These are phyloP conservation scores for Ectemnius continuus DNA, from an alignment of 2,888 invertebrate genomes.

Conservation along the genomic window DNA sequence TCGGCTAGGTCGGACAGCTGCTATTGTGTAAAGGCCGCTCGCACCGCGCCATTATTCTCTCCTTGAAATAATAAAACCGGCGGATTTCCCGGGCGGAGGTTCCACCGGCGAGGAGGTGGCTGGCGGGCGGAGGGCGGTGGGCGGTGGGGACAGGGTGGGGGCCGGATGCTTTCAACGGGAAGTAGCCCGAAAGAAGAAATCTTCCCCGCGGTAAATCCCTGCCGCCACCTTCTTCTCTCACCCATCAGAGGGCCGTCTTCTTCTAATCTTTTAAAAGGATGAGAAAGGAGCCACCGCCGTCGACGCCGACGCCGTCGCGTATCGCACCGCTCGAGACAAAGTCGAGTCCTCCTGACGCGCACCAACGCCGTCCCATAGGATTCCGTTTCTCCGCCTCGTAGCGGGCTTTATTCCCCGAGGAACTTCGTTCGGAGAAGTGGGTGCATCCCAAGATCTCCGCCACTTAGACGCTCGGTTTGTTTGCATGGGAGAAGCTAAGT, in stretches of 20 bases:
- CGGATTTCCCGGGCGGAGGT: conserved; percentile 37
- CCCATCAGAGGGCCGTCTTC: conserved; percentile 18
- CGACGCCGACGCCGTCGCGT: not conserved
- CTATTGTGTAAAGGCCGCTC: not conserved
- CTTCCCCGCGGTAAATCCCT: conserved; percentile 52
- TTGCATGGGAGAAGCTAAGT: too few species aligned
- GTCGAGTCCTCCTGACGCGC: conserved; percentile 21
- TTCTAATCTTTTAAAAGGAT: conserved; percentile 65
- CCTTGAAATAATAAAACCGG: conserved; percentile 55
- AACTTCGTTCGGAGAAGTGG: too few species aligned
- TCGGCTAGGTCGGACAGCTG: conserved; percentile 8
- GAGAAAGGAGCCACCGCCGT: conserved; percentile 32
- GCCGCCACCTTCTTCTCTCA: conserved; percentile 31
- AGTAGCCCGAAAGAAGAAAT: conserved; percentile 38
- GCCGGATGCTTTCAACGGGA: conserved; percentile 26
- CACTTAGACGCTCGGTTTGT: too few species aligned
- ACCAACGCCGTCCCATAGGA: not conserved
- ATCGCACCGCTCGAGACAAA: conserved; percentile 8
- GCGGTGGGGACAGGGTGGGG: not conserved
- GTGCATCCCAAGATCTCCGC: too few species aligned
- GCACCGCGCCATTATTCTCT: conserved; percentile 41
- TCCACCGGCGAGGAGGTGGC: conserved; percentile 13
- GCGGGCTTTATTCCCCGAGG: too few species aligned
- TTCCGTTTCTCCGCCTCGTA: too few species aligned
- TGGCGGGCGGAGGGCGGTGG: too few species aligned